These are phyloP conservation scores for Axea sp. DNA, from an alignment of 2,888 invertebrate genomes.

Conservation along the genomic window DNA sequence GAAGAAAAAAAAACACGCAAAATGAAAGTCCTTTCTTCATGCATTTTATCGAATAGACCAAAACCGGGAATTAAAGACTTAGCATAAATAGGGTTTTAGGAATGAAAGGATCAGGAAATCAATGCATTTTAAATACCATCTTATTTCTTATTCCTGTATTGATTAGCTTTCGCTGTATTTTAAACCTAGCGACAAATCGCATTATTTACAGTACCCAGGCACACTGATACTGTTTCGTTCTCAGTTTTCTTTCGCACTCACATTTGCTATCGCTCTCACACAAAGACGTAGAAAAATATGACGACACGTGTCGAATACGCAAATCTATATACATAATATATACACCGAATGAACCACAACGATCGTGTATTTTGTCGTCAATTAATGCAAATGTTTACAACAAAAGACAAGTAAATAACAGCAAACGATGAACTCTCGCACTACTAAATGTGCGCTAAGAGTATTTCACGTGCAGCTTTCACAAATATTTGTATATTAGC, in stretches of 20 bases:
- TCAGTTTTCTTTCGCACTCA: constrained; percentile 22
- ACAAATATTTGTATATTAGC: too few species aligned
- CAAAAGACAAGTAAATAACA: constrained; percentile 29
- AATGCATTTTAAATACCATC: constrained; percentile 44
- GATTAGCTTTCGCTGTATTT: constrained; percentile 61
- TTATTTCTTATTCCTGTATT: constrained; percentile 61
- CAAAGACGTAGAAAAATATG: constrained; percentile 78
- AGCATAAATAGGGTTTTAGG: constrained; percentile 41
- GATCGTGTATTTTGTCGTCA: constrained; percentile 48
- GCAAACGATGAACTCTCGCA: constrained; percentile 39
- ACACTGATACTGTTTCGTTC: constrained; percentile 41
- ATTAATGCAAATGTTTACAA: constrained; percentile 53
- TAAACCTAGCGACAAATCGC: constrained; percentile 62
- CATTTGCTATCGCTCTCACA: constrained; percentile 48
- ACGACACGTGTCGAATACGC: constrained; percentile 67
- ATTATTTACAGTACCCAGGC: constrained; percentile 58
- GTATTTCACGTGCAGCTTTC: too few species aligned
- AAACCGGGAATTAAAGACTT: constrained; percentile 43
- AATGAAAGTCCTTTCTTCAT: neutral
- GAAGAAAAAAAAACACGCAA: neutral
- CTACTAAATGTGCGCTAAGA: too few species aligned
- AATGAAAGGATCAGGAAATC: constrained; percentile 34
- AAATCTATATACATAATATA: constrained; percentile 73
- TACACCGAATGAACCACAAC: constrained; percentile 65
- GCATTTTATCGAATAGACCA: neutral